These are phyloP conservation scores for Otus sunia DNA, from an alignment of 2,113 vertebrate species.

Conservation along the genomic window DNA sequence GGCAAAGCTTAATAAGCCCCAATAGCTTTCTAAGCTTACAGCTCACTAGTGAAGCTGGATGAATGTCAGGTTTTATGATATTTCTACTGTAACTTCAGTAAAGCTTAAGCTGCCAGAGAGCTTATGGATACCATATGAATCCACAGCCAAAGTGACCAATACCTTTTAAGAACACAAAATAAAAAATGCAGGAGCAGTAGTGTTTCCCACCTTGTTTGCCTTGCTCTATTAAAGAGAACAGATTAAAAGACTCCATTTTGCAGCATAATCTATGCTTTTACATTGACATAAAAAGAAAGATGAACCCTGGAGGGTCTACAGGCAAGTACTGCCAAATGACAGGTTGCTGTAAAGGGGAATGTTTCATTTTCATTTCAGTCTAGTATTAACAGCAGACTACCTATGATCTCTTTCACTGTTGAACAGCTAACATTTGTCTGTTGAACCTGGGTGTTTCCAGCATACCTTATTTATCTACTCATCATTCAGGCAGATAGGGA, in stretches of 20 bases:
- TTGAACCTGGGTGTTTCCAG: not conserved
- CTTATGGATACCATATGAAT: not conserved
- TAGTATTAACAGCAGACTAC: not conserved
- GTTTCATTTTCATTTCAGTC: not conserved
- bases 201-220: not conserved
- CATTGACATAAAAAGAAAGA: not conserved
- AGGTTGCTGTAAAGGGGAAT: not conserved
- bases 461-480: not conserved
- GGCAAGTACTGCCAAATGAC: not conserved
- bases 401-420: not conserved
- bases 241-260: not conserved
- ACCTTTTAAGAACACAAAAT: not conserved
- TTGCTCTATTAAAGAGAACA: not conserved
- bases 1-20: slow-evolving; percentile 9
- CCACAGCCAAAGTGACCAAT: not conserved
- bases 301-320: not conserved
- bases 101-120: not conserved
- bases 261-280: not conserved
- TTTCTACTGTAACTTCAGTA: slow-evolving; percentile 18
- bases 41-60: not conserved
- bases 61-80: slow-evolving; percentile 1
- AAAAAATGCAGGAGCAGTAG: not conserved
- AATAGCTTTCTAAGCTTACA: slow-evolving; percentile 15
- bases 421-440: not conserved
- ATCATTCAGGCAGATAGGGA: not conserved